Evolutionary conservation across 2,797 vertebrate species (phyloP), one percentile per base, ranked within the genome.

Genomic region (Clarias platycephalus): DNA sequence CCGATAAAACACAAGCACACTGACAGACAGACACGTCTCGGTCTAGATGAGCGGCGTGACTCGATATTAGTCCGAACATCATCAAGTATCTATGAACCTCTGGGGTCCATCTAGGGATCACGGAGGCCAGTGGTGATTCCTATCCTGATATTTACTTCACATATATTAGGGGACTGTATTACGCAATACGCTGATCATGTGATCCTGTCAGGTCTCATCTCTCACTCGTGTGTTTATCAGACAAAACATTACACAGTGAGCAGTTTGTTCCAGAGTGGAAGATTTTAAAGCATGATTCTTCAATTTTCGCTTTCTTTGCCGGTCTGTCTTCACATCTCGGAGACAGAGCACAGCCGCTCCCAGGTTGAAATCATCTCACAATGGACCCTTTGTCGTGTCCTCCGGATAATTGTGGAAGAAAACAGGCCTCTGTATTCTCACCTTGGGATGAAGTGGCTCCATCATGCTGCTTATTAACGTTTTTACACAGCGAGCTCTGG

Each of bases 381-480:
- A 87, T 89, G 83, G 89, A 89, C 67, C 85, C 91, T 91, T 91
- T 92, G 90, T 93, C 91, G 91, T 93, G 92, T 93, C 93, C 93
- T 94, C 91, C 91, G 89, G 92, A 94, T 95, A 93, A 94, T 93
- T 93, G 93, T 92, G 91, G 92, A 91, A 91, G 88, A 93, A 93
- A 92, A 90, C 89, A 90, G 90, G 90, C 89, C 90, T 92, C 91
- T 92, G 90, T 90, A 92, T 92, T 92, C 92, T 93, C 91, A 86
- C 90, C 86, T 91, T 90, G 86, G 89, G 92, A 87, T 87, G 91
- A 92, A 88, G 91, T 88, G 84, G 91, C 90, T 90, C 93, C 92
- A 94, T 94, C 93, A 93, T 93, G 93, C 93, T 91, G 91, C 92
- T 93, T 94, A 95, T 95, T 95, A 95, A 92, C 91, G 93, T 93